Base-by-base conservation (phyloP, 2,113 vertebrate genomes). In the Rhizomys pruinosus region DNA sequence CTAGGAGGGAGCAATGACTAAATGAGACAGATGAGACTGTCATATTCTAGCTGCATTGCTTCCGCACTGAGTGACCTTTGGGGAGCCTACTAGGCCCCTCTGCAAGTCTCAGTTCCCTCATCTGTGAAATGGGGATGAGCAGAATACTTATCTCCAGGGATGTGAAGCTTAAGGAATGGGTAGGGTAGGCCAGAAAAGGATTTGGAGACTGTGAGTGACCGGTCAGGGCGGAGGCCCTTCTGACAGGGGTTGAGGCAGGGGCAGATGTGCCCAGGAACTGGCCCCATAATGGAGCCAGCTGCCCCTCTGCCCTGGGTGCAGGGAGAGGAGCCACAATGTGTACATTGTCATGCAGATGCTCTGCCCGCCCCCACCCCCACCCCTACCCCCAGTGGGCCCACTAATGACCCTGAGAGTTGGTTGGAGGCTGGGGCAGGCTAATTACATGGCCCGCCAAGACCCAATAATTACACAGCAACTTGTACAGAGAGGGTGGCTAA, bases 401-500 rank as follows among this genome's bases (percentile, higher is more conserved):
- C 94, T 97, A 97, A 97, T 97, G 95, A 97, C 96, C 96, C 95
- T 95, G 93, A 95, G 95, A 97, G 94, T 71, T 93, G 79, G 96
- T 94, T 96, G 92, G 96, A 97, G 95, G 81, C 96, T 95, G 93
- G 96, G 94, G 94, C 92, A 96, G 90, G 94, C 96, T 97, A 97
- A 97, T 97, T 97, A 97, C 95, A 96, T 94, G 95, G 96, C 95
- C 96, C 92, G 74, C 96, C 97, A 95, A 97, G 91, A 97, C 96
- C 96, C 93, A 96, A 97, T 97, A 97, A 97, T 97, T 97, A 97
- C 95, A 95, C 93, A 97, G 95, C 92, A 96, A 96, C 90, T 96
- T 96, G 88, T 92, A 95, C 95, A 94, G 96, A 96, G 97, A 96
- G 90, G 95, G 94, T 95, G 92, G 96, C 95, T 97, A 97, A 97